These are phyloP conservation scores for Rhabdomys dilectus DNA, from an alignment of 2,113 vertebrate genomes.

Conservation along the genomic window DNA sequence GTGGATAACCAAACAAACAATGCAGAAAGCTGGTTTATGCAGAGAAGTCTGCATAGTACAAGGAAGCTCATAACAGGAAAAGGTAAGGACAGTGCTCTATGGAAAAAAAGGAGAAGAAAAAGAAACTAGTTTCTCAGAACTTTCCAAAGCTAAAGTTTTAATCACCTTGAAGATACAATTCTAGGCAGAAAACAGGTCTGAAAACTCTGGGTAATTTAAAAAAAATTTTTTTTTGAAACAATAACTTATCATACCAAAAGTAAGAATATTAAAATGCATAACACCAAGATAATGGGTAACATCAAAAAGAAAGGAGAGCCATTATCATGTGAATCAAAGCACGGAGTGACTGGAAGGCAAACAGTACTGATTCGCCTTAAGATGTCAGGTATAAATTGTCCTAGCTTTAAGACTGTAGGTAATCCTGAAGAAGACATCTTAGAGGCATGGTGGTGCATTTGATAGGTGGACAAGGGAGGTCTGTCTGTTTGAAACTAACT, in stretches of 20 bases:
- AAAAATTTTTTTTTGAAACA: conserved; percentile 4
- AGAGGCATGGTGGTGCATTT: not conserved
- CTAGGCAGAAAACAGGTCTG: conserved; percentile 1
- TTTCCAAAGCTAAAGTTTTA: conserved; percentile 42
- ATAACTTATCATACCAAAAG: conserved; percentile 32
- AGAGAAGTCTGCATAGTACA: conserved; percentile 1
- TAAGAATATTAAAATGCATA: conserved; percentile 26
- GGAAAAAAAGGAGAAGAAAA: not conserved
- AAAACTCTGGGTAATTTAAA: conserved; percentile 32
- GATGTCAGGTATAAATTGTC: conserved; percentile 21
- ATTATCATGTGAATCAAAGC: conserved; percentile 43
- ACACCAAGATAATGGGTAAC: not conserved
- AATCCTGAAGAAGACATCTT: conserved; percentile 49
- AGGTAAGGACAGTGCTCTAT: not conserved
- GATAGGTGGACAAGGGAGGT: not conserved
- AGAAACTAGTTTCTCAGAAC: not conserved
- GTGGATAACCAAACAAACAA: conserved; percentile 41
- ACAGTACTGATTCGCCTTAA: not conserved
- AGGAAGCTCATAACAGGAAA: conserved; percentile 4
- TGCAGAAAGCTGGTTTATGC: not conserved
- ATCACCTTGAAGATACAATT: conserved; percentile 41
- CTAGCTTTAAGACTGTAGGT: conserved; percentile 38
- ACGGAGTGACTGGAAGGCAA: conserved; percentile 8
- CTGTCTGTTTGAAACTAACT: not conserved
- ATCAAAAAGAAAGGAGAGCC: not conserved